Evolutionary conservation across 1,140 invertebrate genomes (phyloP).

Genomic region (Acromyrmex heyeri): DNA sequence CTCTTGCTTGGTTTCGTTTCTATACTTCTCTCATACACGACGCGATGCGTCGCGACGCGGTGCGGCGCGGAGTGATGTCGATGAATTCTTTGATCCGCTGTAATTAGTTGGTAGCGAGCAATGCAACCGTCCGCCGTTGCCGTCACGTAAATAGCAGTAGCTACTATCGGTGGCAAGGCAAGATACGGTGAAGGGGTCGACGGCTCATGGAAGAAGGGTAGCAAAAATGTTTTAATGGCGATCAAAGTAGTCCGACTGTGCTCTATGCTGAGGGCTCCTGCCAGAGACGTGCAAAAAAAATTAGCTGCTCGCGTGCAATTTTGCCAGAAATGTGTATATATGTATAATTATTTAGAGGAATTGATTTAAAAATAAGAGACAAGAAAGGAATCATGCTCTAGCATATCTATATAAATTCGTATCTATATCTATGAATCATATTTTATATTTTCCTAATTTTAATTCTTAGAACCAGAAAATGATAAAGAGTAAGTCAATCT

Average conservation of each 20-base stretch:
- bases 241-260: conserved; percentile 84
- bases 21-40: conserved; percentile 51
- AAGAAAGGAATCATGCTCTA: no score
- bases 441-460: no score
- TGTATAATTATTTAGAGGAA: no score
- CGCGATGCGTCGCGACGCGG: conserved; percentile 8
- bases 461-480: no score
- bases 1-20: conserved; percentile 17
- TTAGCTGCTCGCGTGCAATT: no score
- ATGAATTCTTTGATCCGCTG: conserved; percentile 86
- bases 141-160: conserved; percentile 44
- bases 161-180: conserved; percentile 62
- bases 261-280: conserved; percentile 14
- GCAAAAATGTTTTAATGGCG: conserved; percentile 85
- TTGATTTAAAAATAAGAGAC: no score
- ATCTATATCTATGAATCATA: no score
- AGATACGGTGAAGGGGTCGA: conserved; percentile 18
- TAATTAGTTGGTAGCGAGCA: conserved; percentile 85
- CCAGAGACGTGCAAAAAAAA: no score
- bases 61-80: conserved; percentile 67
- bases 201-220: conserved; percentile 65
- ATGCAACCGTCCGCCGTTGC: conserved; percentile 57
- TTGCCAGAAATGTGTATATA: no score
- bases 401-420: no score
- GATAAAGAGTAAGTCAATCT: no score